Conservation (phyloP, 2,113 vertebrate genomes). For the Pygoscelis antarcticus region DNA sequence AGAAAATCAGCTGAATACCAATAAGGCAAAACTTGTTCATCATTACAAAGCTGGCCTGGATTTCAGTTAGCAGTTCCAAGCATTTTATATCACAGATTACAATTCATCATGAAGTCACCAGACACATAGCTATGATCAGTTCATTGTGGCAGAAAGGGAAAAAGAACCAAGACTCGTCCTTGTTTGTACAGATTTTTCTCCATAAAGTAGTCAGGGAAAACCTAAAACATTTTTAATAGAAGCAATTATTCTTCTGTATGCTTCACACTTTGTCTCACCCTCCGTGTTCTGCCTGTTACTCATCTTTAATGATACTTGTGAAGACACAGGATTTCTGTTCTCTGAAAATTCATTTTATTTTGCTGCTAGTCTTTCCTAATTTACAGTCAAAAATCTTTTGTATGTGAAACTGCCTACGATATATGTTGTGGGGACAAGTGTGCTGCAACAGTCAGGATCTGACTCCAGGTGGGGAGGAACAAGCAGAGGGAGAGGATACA, state of each 20-base stretch:
- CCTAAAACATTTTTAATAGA: conserved; percentile 33
- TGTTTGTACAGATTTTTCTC: conserved; percentile 51
- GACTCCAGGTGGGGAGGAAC: background rate
- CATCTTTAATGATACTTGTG: background rate
- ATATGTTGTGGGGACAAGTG: background rate
- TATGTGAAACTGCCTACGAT: background rate
- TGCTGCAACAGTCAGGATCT: background rate
- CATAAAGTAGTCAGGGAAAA: conserved; percentile 43
- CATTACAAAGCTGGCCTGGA: conserved; percentile 36
- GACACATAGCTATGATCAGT: conserved; percentile 3
- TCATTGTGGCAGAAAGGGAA: background rate
- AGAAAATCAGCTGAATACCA: conserved; percentile 34
- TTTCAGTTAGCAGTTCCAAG: conserved; percentile 32
- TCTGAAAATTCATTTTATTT: conserved; percentile 14
- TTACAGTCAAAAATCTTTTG: background rate
- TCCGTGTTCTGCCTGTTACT: conserved; percentile 25
- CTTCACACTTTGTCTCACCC: background rate
- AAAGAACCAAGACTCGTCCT: background rate
- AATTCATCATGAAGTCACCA: conserved; percentile 32
- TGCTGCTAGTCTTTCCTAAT: background rate
- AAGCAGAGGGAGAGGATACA: background rate
- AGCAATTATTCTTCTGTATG: conserved; percentile 28
- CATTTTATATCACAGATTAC: conserved; percentile 31
- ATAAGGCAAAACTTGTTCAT: conserved; percentile 36
- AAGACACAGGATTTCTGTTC: conserved; percentile 7